Conservation (phyloP, 2,888 invertebrate genomes). For the Erynnis tages region DNA sequence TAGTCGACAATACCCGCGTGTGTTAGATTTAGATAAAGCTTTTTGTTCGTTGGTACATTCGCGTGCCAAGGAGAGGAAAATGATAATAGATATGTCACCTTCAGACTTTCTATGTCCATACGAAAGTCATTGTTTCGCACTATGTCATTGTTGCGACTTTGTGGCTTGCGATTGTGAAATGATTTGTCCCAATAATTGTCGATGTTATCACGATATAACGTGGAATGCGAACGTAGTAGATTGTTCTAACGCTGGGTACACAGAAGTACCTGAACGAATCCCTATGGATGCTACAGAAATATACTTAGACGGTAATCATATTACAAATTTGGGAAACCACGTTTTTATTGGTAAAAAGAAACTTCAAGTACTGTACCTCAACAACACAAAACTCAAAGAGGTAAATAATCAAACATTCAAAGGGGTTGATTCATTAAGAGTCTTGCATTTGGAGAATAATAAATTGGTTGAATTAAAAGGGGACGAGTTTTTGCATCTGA, state of each 20-base stretch:
- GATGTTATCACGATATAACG: constrained; percentile 92
- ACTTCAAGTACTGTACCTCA: constrained; percentile 88
- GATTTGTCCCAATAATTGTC: constrained; percentile 92
- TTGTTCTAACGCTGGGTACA: constrained; percentile 88
- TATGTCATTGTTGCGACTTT: constrained; percentile 94
- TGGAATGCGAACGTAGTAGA: constrained; percentile 93
- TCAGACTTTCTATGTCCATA: constrained; percentile 91
- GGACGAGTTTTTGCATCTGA: constrained; percentile 89
- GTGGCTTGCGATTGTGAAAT: constrained; percentile 95
- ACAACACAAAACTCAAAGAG: constrained; percentile 87
- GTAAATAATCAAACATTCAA: constrained; percentile 92
- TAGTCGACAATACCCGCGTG: constrained; percentile 87
- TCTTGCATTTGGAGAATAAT: constrained; percentile 90
- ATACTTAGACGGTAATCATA: constrained; percentile 91
- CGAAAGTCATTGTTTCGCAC: constrained; percentile 91
- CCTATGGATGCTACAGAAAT: constrained; percentile 95
- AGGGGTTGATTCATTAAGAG: constrained; percentile 86
- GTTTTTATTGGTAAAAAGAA: constrained; percentile 93
- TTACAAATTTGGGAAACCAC: constrained; percentile 89
- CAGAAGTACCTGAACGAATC: constrained; percentile 87
- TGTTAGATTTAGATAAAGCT: constrained; percentile 89
- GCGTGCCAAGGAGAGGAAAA: constrained; percentile 85
- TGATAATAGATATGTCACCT: constrained; percentile 85
- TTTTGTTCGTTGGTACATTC: constrained; percentile 88
- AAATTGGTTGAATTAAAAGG: constrained; percentile 87